Percentiles rank a stretch among this genome's conserved stretches.
Evolutionary conservation across 2,113 vertebrate species (phyloP).

Genomic region (Dasyprocta punctata): DNA sequence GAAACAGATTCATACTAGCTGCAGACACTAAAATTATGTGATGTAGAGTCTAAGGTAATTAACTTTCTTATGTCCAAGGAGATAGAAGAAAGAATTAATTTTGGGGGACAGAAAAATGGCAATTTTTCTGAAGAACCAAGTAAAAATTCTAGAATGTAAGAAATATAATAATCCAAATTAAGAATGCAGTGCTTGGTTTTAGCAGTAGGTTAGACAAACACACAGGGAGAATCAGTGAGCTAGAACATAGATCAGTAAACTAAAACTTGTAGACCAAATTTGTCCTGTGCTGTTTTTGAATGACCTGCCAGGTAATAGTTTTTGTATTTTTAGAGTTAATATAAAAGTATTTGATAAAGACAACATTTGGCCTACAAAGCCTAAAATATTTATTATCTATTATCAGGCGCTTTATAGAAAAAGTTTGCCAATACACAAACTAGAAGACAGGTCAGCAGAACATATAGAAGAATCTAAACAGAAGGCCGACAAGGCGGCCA

Average conservation of each 20-base stretch:
- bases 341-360: constrained; percentile 3
- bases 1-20: neutral
- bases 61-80: neutral
- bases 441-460: neutral
- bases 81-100: constrained; percentile 45
- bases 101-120: neutral
- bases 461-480: neutral
- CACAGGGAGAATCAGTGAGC: neutral
- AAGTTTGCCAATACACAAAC: neutral
- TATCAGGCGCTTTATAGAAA: neutral
- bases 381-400: neutral
- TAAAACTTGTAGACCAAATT: neutral
- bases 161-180: constrained; percentile 23
- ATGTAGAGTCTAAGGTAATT: constrained; percentile 32
- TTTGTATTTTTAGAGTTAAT: neutral
- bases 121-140: constrained; percentile 12
- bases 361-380: neutral
- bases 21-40: constrained; percentile 25
- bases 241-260: neutral
- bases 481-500: neutral
- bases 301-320: neutral
- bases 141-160: constrained; percentile 17
- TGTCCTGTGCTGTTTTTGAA: neutral
- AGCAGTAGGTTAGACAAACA: neutral
- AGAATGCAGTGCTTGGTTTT: neutral